Base-by-base conservation (phyloP, 2,888 invertebrate genomes). In the Anthrax anthrax region DNA sequence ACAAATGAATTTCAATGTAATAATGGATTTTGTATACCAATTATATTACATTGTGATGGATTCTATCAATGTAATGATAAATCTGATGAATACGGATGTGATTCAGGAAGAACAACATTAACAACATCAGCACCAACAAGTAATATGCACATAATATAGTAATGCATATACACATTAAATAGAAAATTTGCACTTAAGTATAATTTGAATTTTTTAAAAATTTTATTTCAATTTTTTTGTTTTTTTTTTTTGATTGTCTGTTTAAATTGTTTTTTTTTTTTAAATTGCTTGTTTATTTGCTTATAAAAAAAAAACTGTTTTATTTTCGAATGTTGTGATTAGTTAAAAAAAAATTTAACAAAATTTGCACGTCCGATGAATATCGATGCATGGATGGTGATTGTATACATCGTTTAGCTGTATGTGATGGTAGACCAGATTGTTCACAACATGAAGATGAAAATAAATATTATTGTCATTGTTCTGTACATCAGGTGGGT, bases 361-460 rank as follows among this genome's bases (percentile, higher is more conserved):
- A 39, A 18, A 37, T 16, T 41, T 46, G 46, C 57, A 58, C 55
- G 56, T 58, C 55, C 54, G 70, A 69, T 54, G 76, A 81, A 56
- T 81, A 80, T 59, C 67, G 70, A 47, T 82, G 81, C 58, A 64
- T 63, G 40, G 72, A 71, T 50, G 73, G 71, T 14, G 69, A 71
- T 39, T 88, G 88, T 56, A 80, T 88, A 48, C 83, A 84, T 39
- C 72, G 72, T 56, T 76, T 80, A 17, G 85, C 84, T 78, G 76
- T 78, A 37, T 92, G 91, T 67, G 89, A 90, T 65, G 81, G 81
- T 10, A 81, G 83, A 55, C 65, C 71, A n/a, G 91, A 92, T 63
- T 91, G 91, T 57, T 64, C 69, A 1, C 77, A 77, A 51, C 76
- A 75, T 1, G 80, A 82, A 27, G 90, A 91, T 46, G 46, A 46